phyloP scores from a whole-genome alignment of 2,888 invertebrate genomes.

The Nephrocerus scutellatus region DNA sequence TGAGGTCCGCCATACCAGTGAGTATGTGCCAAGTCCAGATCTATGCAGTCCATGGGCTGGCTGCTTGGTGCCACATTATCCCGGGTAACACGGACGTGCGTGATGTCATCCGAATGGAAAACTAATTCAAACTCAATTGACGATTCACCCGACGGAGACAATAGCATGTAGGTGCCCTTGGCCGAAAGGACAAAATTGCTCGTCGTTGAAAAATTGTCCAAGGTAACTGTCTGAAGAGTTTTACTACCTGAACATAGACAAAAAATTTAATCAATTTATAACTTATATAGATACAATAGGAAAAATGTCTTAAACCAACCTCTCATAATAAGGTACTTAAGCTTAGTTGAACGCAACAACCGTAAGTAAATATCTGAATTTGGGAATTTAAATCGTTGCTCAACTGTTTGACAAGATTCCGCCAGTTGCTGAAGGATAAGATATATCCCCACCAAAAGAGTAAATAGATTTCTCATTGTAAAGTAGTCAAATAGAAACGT shows the following conservation, averaged over 20 bases:
- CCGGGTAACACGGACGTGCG: constrained; percentile 34
- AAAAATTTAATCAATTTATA: not conserved
- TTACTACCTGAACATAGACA: constrained; percentile 22
- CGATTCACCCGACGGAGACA: constrained; percentile 8
- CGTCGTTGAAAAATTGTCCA: constrained; percentile 35
- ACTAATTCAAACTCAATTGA: constrained; percentile 33
- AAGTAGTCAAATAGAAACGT: no score
- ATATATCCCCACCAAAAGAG: no score
- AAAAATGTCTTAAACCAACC: constrained; percentile 21
- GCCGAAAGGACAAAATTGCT: constrained; percentile 27
- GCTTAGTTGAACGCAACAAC: constrained; percentile 30
- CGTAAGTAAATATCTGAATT: constrained; percentile 35
- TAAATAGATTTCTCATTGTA: no score
- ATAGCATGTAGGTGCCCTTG: constrained; percentile 29
- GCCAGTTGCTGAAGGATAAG: constrained; percentile 6
- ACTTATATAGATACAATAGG: not conserved
- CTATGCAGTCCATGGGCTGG: constrained; percentile 38
- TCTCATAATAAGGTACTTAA: constrained; percentile 38
- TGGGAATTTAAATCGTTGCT: constrained; percentile 34
- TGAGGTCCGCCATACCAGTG: constrained; percentile 62
- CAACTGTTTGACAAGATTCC: constrained; percentile 30
- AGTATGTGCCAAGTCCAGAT: constrained; percentile 30
- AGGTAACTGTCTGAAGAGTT: constrained; percentile 32
- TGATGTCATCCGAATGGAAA: constrained; percentile 24
- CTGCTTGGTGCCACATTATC: constrained; percentile 27